Evolutionary conservation across 35 echinoderm and acorn worm genomes (phyloP), one percentile per base, ranked within the genome.

Genomic region (Chiridota heheva): DNA sequence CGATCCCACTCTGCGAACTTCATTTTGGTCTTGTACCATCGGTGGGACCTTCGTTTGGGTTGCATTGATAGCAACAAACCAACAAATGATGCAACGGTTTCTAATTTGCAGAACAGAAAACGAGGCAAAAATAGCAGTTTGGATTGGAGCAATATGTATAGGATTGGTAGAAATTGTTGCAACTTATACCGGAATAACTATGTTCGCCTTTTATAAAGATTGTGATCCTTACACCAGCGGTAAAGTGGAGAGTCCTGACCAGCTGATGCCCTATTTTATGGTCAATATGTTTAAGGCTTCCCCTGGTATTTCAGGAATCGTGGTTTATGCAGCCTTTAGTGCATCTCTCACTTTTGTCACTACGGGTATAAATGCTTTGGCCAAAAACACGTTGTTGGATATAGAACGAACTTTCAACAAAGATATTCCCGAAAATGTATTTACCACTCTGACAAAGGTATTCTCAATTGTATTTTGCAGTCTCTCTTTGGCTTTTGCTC

Each of bases 81-180:
- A 84, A 29, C 65, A 67, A 38, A 67, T 69, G 64, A 20, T 84
- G 34, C 81, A 84, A 36, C 64, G 81, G 22, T 84, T 69, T 72
- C 32, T 84, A 24, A 84, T 28, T 27, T 84, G 81, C 42, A 45
- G 58, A 27, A 70, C 81, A 27, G 45, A 70, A 39, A 63, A 67
- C 8, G 58, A 84, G 16, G 81, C 81, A 36, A 71, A 78, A 13
- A 78, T 60, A 16, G 75, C 75, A 1, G 53, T 58, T 8, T 78
- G 75, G 75, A 40, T 78, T 43, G 75, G 75, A 15, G 58, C 62
- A 34, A 12, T 78, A 0, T 58, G 75, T n/a, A 78, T 78, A 0
- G 75, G 36, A 25, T 6, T 78, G 10, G 53, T 78, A 10, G 75
- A 78, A 29, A 28, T 61, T 16, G 40, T 58, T 7, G 75, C 75